Base-by-base conservation (phyloP, 2,888 invertebrate genomes). In the Eurytoma californica region DNA sequence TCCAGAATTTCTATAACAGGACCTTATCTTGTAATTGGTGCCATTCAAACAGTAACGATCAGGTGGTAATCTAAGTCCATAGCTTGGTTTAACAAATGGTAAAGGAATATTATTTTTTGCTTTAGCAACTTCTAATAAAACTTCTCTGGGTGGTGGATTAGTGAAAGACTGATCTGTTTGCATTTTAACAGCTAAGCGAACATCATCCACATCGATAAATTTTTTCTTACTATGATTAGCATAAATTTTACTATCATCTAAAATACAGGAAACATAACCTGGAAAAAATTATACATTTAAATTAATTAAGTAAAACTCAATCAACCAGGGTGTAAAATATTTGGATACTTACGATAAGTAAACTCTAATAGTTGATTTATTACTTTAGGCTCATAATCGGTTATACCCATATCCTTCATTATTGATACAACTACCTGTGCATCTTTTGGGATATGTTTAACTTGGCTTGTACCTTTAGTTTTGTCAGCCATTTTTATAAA, bases 401-500 rank as follows among this genome's bases (percentile, higher is more conserved):
- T 93, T 74, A 99, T 95, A 18, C 98, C 98, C 91, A 98, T 95
- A 89, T 99, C 99, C 90, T 97, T 97, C 92, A 99, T 94, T 84
- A 99, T 97, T 9, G 97, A 95, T 93, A 96, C 95, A 87, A 99
- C 97, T 65, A 98, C 97, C 91, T 97, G 96, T n/a, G 97, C 98
- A 93, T 99, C 98, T 91, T 97, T 97, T 0, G 98, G 98, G 82
- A 97, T 92, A 86, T 95, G 93, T 91, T 95, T 95, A 80, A 92
- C 90, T 90, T 93, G 93, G 72, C 90, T 89, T 81, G 89, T 91
- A 30, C 3, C 73, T 61, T 80, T 80, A 16, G 28, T n/a, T 86
- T 93, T 93, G 66, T 94, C 94, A 14, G 91, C 90, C 90, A 79
- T 75, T 18, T 55, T 39, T 69, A 2, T 60, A 57, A 67, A 24